Evolutionary conservation across 2,888 invertebrate genomes (phyloP).

Genomic region (Stenodema calcarata): DNA sequence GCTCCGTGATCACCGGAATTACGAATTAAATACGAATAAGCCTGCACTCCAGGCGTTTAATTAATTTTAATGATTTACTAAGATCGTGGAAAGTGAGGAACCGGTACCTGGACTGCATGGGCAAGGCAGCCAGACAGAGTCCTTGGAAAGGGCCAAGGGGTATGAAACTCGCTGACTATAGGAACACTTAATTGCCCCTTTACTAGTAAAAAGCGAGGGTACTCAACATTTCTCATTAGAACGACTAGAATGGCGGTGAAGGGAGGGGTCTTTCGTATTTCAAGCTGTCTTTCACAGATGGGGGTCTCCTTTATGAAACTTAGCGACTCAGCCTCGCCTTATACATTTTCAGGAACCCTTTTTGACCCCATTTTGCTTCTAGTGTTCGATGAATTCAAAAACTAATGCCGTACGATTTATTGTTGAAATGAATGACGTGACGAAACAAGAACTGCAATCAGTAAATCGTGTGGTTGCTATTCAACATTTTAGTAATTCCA

Average conservation of each 20-base stretch:
- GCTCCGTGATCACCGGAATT: no score
- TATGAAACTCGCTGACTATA: background rate
- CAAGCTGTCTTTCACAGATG: background rate
- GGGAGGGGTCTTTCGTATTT: background rate
- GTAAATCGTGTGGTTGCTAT: no score
- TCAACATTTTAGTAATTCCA: no score
- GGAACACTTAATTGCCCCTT: background rate
- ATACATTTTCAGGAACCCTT: background rate
- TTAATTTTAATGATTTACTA: no score
- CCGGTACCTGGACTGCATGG: no score
- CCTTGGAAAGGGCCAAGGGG: background rate
- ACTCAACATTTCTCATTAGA: background rate
- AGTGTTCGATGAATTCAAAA: background rate
- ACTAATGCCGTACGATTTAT: no score
- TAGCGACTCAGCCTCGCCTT: background rate
- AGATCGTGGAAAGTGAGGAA: no score
- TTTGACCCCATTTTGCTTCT: background rate
- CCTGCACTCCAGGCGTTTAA: no score
- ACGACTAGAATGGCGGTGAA: background rate
- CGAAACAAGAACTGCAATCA: no score
- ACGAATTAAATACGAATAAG: no score
- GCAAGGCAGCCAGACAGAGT: no score
- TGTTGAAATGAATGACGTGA: no score
- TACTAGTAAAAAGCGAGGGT: background rate
- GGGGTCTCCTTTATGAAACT: background rate